Evolutionary conservation across 2,113 vertebrate species (phyloP).

Genomic region (Bos javanicus): DNA sequence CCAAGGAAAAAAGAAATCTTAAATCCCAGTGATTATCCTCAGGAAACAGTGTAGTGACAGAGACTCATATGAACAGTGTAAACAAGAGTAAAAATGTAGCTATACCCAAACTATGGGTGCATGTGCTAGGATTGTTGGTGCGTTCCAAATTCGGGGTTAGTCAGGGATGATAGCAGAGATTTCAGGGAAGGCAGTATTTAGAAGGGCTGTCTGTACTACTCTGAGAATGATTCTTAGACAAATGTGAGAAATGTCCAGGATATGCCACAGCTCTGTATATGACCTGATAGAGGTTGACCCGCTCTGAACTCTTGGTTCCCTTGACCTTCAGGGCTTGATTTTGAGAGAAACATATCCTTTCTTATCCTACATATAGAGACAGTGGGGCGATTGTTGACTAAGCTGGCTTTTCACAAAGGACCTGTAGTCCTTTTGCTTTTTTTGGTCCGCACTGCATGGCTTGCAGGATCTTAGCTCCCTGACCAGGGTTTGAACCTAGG

Average conservation of each 20-base stretch:
- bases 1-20: slow-evolving; percentile 19
- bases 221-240: neutral
- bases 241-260: neutral
- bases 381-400: neutral
- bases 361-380: neutral
- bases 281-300: neutral
- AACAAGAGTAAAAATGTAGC: neutral
- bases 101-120: neutral
- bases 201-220: neutral
- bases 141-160: neutral
- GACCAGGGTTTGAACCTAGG: neutral
- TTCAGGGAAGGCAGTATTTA: neutral
- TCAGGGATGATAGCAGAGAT: neutral
- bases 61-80: neutral
- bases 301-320: neutral
- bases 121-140: neutral
- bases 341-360: neutral
- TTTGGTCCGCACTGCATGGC: neutral
- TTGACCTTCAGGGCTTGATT: neutral
- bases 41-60: neutral
- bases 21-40: neutral
- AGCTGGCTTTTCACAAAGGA: neutral
- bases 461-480: neutral
- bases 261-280: neutral
- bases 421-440: neutral